Evolutionary conservation across 2,797 vertebrate species (phyloP), one percentile per base, ranked within the genome.

Genomic region (Molossus molossus): DNA sequence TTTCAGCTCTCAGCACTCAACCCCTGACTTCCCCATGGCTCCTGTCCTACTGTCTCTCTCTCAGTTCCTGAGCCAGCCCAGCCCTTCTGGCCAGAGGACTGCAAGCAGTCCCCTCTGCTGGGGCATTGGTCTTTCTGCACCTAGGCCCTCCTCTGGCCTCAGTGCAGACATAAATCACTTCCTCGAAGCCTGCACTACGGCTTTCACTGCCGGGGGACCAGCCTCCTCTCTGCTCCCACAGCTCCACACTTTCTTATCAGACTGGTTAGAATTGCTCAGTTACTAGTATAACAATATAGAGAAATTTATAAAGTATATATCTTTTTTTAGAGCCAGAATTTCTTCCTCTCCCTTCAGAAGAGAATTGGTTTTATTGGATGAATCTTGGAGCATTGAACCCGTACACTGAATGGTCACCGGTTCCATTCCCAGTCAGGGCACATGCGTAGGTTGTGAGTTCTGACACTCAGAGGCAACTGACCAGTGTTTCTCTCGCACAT

Each of bases 341-440:
- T 75, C 20, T 75, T 58, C 58, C 94, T 81, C n/a, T 75, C 18
- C 9, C 27, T 25, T 73, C 37, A 73, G 37, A 50, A 80, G 23
- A 81, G 20, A 82, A 87, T 53, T 87, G 50, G 60, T 48, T 80
- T 80, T 53, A 60, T 58, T 82, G 83, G 87, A 40, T 75, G 67
- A 67, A 67, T 40, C 40, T 45, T 45, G 40, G 40, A 45, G 40
- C 40, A 45, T 4, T 45, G 40, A 45, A 45, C 40, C 40, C 40
- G 4, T 45, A 45, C 40, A 45, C 40, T 45, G 40, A 45, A 45
- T 45, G 40, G 40, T 45, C 40, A 45, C 40, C 6, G 40, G 40
- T 45, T 45, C 40, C 40, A 45, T 45, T 45, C 40, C 40, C 40
- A 45, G 40, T 45, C 40, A 45, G 40, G 40, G 40, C 40, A 45